Conservation (phyloP, 2,888 invertebrate genomes). For the Heliconius aoede region DNA sequence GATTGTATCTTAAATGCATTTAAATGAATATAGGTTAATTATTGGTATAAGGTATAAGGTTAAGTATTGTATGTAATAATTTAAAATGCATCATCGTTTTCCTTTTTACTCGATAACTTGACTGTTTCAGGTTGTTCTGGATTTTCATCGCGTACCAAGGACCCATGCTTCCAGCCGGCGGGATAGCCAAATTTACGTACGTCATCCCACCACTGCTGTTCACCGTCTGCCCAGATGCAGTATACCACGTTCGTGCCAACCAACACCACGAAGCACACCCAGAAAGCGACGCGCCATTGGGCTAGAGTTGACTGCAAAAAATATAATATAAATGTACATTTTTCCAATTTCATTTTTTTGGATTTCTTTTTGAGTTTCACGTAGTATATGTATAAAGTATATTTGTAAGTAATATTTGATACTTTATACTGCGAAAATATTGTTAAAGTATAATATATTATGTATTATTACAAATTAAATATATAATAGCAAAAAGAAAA, state of each 20-base stretch:
- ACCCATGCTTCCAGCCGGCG: constrained; percentile 70
- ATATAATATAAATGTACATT: not conserved
- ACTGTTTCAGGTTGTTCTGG: constrained; percentile 63
- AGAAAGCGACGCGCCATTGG: constrained; percentile 86
- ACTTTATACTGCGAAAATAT: not conserved
- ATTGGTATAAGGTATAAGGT: no score
- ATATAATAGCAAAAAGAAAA: not conserved
- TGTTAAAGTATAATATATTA: not conserved
- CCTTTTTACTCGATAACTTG: constrained; percentile 54
- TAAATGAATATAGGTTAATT: not conserved
- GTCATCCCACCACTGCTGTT: constrained; percentile 89
- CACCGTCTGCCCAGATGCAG: constrained; percentile 86
- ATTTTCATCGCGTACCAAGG: constrained; percentile 59
- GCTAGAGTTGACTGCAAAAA: constrained; percentile 67
- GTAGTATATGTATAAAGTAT: not conserved
- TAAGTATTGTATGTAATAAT: not conserved
- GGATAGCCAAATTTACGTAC: constrained; percentile 78
- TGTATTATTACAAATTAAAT: not conserved
- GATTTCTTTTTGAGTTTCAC: not conserved
- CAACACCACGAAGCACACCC: constrained; percentile 87
- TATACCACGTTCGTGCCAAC: constrained; percentile 86
- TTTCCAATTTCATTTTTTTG: not conserved
- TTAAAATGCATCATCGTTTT: constrained; percentile 38
- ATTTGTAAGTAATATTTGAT: not conserved
- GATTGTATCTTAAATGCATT: constrained; percentile 32